Evolutionary conservation across 1,140 invertebrate genomes (phyloP).

Genomic region (Tetramorium simillimum): DNA sequence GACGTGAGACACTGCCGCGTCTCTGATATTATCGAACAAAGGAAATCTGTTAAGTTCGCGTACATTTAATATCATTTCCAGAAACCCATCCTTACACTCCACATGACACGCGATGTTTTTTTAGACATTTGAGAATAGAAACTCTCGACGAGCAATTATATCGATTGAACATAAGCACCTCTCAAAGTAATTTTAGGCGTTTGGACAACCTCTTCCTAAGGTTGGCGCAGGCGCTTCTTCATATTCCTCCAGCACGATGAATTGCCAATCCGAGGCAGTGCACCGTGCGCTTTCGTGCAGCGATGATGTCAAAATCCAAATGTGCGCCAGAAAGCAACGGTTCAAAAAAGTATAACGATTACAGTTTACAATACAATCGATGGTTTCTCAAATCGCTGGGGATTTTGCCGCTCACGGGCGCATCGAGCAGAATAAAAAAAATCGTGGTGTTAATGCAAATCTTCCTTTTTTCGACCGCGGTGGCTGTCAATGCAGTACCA

Average conservation of each 20-base stretch:
- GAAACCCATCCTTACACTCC: neutral
- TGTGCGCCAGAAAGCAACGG: neutral
- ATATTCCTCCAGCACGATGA: neutral
- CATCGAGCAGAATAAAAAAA: no score
- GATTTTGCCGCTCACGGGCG: no score
- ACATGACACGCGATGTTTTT: neutral
- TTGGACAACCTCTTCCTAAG: neutral
- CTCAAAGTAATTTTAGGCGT: neutral
- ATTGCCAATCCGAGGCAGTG: neutral
- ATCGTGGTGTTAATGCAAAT: no score
- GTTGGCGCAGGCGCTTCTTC: slow-evolving; percentile 6
- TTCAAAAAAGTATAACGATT: neutral
- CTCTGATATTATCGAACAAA: neutral
- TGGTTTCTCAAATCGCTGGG: no score
- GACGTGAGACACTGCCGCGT: no score
- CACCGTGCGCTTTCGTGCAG: neutral
- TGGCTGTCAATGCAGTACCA: no score
- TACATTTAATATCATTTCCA: neutral
- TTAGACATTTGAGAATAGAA: slow-evolving; percentile 1
- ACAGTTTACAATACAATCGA: slow-evolving; percentile 46
- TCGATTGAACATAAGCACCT: neutral
- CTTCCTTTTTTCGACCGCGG: no score
- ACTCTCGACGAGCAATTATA: neutral
- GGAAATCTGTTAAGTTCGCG: neutral
- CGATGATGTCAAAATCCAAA: slow-evolving; percentile 10